Conservation (phyloP, 2,888 invertebrate genomes). For the Pherbina coryleti region DNA sequence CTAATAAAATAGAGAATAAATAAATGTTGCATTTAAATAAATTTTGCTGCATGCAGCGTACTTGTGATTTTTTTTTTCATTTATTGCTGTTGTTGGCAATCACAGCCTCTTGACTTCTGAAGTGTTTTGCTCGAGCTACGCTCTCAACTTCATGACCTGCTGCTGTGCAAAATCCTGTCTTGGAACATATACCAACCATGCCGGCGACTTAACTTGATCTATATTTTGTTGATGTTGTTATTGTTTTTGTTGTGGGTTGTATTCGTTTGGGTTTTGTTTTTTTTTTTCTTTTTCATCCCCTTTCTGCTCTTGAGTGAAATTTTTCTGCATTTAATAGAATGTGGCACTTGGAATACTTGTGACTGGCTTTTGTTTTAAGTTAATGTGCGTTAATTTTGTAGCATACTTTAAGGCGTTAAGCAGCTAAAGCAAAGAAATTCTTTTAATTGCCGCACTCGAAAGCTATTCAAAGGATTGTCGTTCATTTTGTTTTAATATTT, state of each 20-base stretch:
- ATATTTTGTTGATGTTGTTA: slow-evolving; percentile 16
- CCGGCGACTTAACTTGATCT: slow-evolving; percentile 18
- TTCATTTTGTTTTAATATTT: slow-evolving; percentile 37
- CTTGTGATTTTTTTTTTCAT: neutral
- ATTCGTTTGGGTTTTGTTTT: neutral
- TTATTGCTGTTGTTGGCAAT: slow-evolving; percentile 32
- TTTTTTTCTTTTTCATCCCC: neutral
- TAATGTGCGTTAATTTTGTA: slow-evolving; percentile 30
- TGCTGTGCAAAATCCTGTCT: neutral
- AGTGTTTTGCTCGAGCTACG: slow-evolving; percentile 33
- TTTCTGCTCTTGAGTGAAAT: neutral
- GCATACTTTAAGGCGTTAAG: slow-evolving; percentile 27
- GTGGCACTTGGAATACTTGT: neutral
- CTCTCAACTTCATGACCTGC: slow-evolving; percentile 18
- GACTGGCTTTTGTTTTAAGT: slow-evolving; percentile 14
- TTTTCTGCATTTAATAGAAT: neutral
- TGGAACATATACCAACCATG: neutral
- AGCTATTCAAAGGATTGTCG: neutral
- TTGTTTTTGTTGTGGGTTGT: neutral
- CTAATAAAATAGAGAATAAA: slow-evolving; percentile 29
- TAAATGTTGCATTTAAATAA: slow-evolving; percentile 33
- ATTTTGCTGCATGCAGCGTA: slow-evolving; percentile 10
- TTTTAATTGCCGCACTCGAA: slow-evolving; percentile 27
- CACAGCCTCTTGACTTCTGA: slow-evolving; percentile 44
- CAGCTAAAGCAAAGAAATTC: slow-evolving; percentile 1